A percentile compares a stretch with the other conserved stretches of the same genome.
Evolutionary conservation across 2,888 invertebrate species (phyloP).

Genomic region (Adelognathus sp.): DNA sequence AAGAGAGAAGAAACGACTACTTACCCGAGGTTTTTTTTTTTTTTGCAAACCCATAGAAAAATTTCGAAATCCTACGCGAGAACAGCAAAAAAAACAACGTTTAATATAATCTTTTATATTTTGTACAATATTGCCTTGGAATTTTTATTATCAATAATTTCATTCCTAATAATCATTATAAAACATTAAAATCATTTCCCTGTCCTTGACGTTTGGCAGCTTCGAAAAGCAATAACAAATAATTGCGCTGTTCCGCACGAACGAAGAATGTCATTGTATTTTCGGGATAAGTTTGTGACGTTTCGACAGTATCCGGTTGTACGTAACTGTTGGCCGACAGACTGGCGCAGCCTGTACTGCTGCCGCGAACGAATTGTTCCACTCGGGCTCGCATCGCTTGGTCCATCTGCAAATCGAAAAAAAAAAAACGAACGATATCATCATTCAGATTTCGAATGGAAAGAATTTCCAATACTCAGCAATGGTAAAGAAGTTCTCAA

Average conservation of each 20-base stretch:
- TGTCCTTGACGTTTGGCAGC: constrained; percentile 83
- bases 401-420: constrained; percentile 81
- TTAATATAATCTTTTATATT: constrained; percentile 19
- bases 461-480: no score
- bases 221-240: constrained; percentile 82
- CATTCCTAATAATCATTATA: no score
- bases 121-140: constrained; percentile 2
- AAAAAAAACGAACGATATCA: not conserved
- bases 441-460: not conserved
- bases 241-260: constrained; percentile 80
- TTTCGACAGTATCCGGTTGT: constrained; percentile 73
- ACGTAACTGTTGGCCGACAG: constrained; percentile 75
- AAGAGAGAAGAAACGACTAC: no score
- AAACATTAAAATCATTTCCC: constrained; percentile 82
- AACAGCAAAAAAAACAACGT: constrained; percentile 2
- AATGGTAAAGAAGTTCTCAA: no score
- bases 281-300: constrained; percentile 67
- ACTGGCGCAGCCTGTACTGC: constrained; percentile 76
- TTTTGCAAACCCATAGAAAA: no score
- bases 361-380: constrained; percentile 82
- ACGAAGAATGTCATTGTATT: constrained; percentile 76
- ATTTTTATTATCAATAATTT: constrained; percentile 11
- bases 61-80: not conserved
- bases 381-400: constrained; percentile 83
- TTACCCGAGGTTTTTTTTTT: no score